Evolutionary conservation across 2,797 vertebrate genomes (phyloP).

Genomic region (Lophotriccus pileatus): DNA sequence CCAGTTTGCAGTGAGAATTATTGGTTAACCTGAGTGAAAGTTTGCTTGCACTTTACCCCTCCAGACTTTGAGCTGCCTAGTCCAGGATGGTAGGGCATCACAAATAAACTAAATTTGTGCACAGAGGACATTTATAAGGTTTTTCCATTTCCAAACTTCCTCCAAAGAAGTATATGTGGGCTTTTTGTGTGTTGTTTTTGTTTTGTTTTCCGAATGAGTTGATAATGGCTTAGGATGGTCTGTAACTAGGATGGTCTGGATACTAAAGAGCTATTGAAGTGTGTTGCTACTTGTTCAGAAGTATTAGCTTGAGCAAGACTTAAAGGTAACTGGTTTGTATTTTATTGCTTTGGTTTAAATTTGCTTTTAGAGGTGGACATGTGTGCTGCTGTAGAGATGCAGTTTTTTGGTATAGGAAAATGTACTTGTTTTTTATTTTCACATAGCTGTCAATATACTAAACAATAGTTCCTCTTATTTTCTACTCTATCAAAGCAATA

Average conservation of each 20-base stretch:
- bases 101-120: background rate
- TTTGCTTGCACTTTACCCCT: conserved; percentile 20
- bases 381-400: background rate
- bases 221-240: background rate
- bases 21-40: background rate
- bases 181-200: background rate
- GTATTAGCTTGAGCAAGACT: background rate
- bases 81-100: background rate
- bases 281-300: background rate
- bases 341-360: background rate
- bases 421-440: background rate
- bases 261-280: background rate
- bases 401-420: background rate
- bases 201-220: background rate
- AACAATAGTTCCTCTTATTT: background rate
- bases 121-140: background rate
- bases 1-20: background rate
- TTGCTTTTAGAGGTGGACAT: background rate
- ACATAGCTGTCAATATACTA: background rate
- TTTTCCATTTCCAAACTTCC: background rate
- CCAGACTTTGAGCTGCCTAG: background rate
- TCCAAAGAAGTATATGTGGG: accelerated
- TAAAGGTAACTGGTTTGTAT: background rate
- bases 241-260: background rate
- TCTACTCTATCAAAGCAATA: background rate